These are phyloP conservation scores for Chionomys nivalis DNA, from an alignment of 2,113 vertebrate genomes.

Conservation along the genomic window DNA sequence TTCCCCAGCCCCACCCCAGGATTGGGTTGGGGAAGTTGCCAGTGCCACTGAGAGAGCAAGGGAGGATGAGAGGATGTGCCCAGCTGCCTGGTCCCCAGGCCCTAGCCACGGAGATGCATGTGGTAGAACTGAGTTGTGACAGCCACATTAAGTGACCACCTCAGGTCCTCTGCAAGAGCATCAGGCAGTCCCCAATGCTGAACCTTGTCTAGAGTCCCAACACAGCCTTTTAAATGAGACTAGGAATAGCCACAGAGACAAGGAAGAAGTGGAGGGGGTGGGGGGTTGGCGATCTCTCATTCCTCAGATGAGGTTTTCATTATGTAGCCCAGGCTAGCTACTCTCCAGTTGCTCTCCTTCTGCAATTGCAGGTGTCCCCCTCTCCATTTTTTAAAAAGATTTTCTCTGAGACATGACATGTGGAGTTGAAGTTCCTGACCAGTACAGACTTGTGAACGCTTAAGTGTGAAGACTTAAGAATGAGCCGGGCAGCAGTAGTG, in stretches of 20 bases:
- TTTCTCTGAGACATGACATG: not conserved
- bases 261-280: too few relatives aligned
- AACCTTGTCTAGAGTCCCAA: not conserved
- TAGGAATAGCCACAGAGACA: not conserved
- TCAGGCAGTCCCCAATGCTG: too few relatives aligned
- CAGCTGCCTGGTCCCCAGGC: not conserved
- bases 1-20: not conserved
- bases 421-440: not conserved
- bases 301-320: not conserved
- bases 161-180: not conserved
- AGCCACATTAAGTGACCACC: not conserved
- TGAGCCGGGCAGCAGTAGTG: too few relatives aligned
- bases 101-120: not conserved
- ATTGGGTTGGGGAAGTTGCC: not conserved
- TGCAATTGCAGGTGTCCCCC: not conserved
- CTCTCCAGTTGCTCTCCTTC: not conserved
- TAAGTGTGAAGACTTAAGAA: not conserved
- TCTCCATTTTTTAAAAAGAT: not conserved
- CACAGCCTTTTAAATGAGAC: not conserved
- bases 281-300: too few relatives aligned
- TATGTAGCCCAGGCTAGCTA: not conserved
- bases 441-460: not conserved
- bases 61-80: not conserved
- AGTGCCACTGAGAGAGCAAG: fast-evolving
- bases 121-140: not conserved